A percentile compares a stretch with the other conserved stretches of the same genome.
Conservation (phyloP, 2,888 invertebrate genomes). For the Syrista parreyssii region DNA sequence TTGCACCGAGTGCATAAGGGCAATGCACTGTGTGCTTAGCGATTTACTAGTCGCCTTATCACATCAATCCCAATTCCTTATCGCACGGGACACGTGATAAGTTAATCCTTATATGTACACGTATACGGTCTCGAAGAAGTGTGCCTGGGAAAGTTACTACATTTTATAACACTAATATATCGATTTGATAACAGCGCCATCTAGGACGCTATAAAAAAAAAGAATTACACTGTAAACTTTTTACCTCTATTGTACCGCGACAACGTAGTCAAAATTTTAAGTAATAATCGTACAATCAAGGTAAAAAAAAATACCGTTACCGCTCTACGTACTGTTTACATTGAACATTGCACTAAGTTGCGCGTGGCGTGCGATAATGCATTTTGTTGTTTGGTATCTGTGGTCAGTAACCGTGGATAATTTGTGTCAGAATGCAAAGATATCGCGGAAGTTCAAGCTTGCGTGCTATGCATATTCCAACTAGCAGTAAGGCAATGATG, state of each 20-base stretch:
- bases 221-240: neutral
- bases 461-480: neutral
- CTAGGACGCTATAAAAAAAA: neutral
- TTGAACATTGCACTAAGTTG: neutral
- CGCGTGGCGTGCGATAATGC: neutral
- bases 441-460: neutral
- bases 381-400: neutral
- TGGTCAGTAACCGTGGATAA: constrained; percentile 9
- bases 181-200: neutral
- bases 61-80: neutral
- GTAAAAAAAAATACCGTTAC: neutral
- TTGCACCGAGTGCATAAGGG: neutral
- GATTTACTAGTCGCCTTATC: neutral
- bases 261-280: neutral
- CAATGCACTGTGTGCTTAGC: neutral
- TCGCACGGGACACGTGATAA: neutral
- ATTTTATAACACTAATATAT: neutral
- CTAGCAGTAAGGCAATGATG: neutral
- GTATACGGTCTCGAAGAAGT: neutral
- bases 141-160: neutral
- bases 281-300: neutral
- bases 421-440: neutral
- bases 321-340: neutral
- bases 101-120: neutral
- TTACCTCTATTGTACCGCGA: neutral